Evolutionary conservation across 1,140 invertebrate genomes (phyloP).

Genomic region (Leptoteleia sp.): DNA sequence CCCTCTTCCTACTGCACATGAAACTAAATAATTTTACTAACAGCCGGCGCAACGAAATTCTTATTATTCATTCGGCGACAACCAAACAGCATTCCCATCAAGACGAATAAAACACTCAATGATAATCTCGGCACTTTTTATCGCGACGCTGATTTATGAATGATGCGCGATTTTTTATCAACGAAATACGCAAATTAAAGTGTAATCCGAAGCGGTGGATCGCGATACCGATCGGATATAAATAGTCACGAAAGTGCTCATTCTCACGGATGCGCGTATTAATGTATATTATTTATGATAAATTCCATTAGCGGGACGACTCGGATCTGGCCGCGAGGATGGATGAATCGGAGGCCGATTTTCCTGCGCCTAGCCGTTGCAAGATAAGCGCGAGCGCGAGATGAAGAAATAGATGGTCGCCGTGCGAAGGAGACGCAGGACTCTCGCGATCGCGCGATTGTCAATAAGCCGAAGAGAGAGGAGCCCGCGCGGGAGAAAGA

Average conservation of each 20-base stretch:
- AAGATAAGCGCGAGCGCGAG: slow-evolving; percentile 42
- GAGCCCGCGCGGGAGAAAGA: slow-evolving; percentile 38
- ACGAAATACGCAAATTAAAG: slow-evolving; percentile 29
- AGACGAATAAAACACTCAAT: slow-evolving; percentile 28
- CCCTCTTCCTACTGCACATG: no score
- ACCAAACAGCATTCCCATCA: slow-evolving; percentile 24
- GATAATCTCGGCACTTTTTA: slow-evolving; percentile 32
- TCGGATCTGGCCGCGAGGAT: slow-evolving; percentile 39
- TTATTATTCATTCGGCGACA: slow-evolving; percentile 29
- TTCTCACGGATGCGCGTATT: slow-evolving; percentile 61
- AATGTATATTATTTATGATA: slow-evolving; percentile 63
- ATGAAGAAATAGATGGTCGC: slow-evolving; percentile 33
- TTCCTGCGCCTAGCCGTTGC: slow-evolving; percentile 21
- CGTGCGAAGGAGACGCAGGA: slow-evolving; percentile 18
- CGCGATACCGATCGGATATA: slow-evolving; percentile 63
- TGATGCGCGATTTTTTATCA: slow-evolving; percentile 42
- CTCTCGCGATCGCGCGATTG: slow-evolving; percentile 34
- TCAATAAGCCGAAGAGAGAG: slow-evolving; percentile 54
- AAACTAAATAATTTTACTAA: no score
- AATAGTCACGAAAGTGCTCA: slow-evolving; percentile 61
- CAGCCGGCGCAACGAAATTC: no score
- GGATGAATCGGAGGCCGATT: slow-evolving; percentile 60
- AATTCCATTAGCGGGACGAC: slow-evolving; percentile 62
- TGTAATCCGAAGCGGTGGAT: slow-evolving; percentile 35
- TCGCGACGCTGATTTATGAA: slow-evolving; percentile 45